Evolutionary conservation across 2,113 vertebrate genomes (phyloP).

Genomic region (Sander lucioperca): DNA sequence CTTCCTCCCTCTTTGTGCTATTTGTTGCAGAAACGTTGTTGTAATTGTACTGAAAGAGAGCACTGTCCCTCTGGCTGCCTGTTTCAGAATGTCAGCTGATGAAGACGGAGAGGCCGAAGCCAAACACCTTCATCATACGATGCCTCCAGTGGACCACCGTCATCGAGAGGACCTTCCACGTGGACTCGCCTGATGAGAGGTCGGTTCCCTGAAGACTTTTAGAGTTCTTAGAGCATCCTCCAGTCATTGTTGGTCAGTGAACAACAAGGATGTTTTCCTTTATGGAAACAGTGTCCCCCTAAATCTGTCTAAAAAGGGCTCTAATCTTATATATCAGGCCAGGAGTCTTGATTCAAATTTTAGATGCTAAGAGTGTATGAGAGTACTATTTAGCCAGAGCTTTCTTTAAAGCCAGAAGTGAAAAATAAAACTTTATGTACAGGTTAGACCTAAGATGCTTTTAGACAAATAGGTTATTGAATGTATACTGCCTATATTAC

Average conservation of each 20-base stretch:
- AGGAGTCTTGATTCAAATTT: background rate
- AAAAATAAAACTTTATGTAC: background rate
- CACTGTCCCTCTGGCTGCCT: background rate
- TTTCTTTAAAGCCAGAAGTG: background rate
- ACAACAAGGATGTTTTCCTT: constrained; percentile 1
- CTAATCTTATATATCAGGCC: background rate
- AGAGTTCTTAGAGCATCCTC: background rate
- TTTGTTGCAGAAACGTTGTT: background rate
- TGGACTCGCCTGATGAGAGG: constrained; percentile 96
- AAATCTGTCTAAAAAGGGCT: background rate
- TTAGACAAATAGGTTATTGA: background rate
- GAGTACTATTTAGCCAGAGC: background rate
- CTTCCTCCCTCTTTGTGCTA: background rate
- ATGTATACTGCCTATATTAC: background rate
- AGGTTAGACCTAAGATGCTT: background rate
- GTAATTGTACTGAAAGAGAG: background rate
- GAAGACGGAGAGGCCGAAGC: constrained; percentile 98
- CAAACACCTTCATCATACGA: constrained; percentile 98
- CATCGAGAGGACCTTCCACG: constrained; percentile 97
- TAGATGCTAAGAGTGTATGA: background rate
- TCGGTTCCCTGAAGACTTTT: constrained; percentile 56
- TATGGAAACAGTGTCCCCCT: background rate
- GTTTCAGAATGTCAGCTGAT: constrained; percentile 96
- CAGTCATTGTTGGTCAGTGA: background rate
- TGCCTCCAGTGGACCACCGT: constrained; percentile 99